Conservation (phyloP, 2,888 invertebrate species). For the Pyralis farinalis region DNA sequence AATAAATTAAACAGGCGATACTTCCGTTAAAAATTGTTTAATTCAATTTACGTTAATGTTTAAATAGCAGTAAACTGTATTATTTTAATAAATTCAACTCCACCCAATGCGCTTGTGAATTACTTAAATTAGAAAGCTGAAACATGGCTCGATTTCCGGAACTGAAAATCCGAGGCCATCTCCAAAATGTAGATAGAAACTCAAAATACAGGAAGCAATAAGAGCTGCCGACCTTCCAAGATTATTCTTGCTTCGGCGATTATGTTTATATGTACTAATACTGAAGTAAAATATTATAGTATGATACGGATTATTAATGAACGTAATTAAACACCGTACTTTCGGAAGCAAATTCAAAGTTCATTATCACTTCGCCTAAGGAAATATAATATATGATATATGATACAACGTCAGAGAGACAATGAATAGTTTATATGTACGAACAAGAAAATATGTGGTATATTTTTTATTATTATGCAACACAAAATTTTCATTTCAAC, state of each 20-base stretch:
- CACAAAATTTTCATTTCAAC: too few species aligned
- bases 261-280: slow-evolving; percentile 13
- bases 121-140: slow-evolving; percentile 22
- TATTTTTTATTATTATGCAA: too few species aligned
- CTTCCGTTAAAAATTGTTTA: too few species aligned
- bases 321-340: neutral
- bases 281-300: neutral
- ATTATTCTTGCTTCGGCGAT: slow-evolving; percentile 41
- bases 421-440: too few species aligned
- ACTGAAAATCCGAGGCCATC: slow-evolving; percentile 34
- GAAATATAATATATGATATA: too few species aligned
- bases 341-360: neutral
- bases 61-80: neutral
- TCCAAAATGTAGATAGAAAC: slow-evolving; percentile 39
- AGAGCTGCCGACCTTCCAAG: slow-evolving; percentile 51
- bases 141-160: slow-evolving; percentile 25
- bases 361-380: too few species aligned
- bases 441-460: too few species aligned
- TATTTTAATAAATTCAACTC: neutral
- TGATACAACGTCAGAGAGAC: too few species aligned
- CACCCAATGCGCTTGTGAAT: neutral
- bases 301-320: neutral
- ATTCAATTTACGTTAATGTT: too few species aligned
- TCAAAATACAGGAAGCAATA: slow-evolving; percentile 48
- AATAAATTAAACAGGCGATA: too few species aligned